Conservation (phyloP, 2,888 invertebrate genomes). For the Dasypolia templi region DNA sequence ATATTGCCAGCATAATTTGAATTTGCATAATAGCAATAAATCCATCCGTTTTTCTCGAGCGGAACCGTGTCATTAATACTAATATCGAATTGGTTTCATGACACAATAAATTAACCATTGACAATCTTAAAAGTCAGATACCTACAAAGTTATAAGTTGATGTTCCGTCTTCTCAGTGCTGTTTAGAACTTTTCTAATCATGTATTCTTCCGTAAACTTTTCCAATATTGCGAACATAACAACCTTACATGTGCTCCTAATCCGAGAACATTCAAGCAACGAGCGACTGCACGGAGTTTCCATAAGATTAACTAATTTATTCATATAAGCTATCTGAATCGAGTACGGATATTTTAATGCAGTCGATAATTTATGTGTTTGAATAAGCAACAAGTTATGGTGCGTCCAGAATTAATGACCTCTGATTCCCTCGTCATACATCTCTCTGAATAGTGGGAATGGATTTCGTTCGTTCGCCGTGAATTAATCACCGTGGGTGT, state of each 20-base stretch:
- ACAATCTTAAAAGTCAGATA: conserved; percentile 46
- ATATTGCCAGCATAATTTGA: conserved; percentile 60
- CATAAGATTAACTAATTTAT: conserved; percentile 74
- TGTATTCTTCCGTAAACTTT: conserved; percentile 84
- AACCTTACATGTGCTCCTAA: conserved; percentile 80
- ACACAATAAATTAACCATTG: conserved; percentile 46
- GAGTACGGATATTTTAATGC: conserved; percentile 42
- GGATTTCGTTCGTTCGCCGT: conserved; percentile 53
- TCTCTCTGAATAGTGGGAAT: conserved; percentile 57
- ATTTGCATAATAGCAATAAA: conserved; percentile 53
- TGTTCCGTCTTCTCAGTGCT: conserved; percentile 73
- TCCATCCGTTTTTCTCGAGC: conserved; percentile 27
- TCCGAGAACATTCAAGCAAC: conserved; percentile 73
- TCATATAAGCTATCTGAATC: conserved; percentile 51
- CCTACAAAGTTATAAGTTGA: conserved; percentile 64
- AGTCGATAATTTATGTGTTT: conserved; percentile 53
- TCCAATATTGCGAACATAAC: conserved; percentile 84
- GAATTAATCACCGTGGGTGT: conserved; percentile 68
- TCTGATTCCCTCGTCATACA: conserved; percentile 46
- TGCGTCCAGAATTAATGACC: conserved; percentile 51
- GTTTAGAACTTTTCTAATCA: conserved; percentile 84
- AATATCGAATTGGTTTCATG: conserved; percentile 22
- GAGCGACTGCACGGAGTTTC: conserved; percentile 70
- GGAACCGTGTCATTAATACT: conserved; percentile 32
- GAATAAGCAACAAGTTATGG: conserved; percentile 61